Conservation (phyloP, 2,797 vertebrate genomes). For the Schizopygopsis pylzovi region DNA sequence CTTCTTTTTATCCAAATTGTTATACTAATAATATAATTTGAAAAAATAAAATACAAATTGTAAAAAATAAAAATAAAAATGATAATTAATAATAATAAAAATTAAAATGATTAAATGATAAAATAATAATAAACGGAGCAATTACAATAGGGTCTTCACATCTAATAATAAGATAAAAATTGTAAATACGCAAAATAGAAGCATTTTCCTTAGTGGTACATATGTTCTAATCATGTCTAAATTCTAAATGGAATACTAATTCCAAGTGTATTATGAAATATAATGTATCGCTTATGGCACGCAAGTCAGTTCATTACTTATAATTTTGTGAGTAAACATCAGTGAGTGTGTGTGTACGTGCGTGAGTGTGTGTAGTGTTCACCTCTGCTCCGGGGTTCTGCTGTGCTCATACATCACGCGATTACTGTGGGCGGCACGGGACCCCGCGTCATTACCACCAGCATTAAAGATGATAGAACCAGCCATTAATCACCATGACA, state of each 20-base stretch:
- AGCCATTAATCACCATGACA: constrained; percentile 99
- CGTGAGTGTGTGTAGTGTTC: constrained; percentile 97
- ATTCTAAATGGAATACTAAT: constrained; percentile 31
- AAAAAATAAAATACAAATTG: neutral
- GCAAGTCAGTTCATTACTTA: constrained; percentile 75
- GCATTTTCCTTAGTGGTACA: neutral
- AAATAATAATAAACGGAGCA: no score
- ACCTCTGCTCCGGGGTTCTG: constrained; percentile 99
- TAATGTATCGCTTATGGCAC: constrained; percentile 41
- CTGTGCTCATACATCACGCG: constrained; percentile 98
- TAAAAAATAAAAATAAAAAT: neutral
- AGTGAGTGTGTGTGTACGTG: constrained; percentile 88
- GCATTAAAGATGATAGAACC: constrained; percentile 99
- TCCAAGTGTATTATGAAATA: constrained; percentile 28
- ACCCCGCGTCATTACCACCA: constrained; percentile 99
- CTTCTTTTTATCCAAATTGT: neutral
- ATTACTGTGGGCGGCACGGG: constrained; percentile 97
- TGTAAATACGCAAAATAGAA: neutral
- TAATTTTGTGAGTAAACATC: constrained; percentile 88
- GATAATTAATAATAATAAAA: neutral
- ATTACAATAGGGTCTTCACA: no score
- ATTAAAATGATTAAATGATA: no score
- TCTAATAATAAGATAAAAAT: neutral
- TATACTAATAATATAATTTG: neutral
- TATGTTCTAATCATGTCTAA: constrained; percentile 2